These are phyloP conservation scores for Dasypus novemcinctus DNA, from an alignment of 2,113 vertebrate genomes.

Conservation along the genomic window DNA sequence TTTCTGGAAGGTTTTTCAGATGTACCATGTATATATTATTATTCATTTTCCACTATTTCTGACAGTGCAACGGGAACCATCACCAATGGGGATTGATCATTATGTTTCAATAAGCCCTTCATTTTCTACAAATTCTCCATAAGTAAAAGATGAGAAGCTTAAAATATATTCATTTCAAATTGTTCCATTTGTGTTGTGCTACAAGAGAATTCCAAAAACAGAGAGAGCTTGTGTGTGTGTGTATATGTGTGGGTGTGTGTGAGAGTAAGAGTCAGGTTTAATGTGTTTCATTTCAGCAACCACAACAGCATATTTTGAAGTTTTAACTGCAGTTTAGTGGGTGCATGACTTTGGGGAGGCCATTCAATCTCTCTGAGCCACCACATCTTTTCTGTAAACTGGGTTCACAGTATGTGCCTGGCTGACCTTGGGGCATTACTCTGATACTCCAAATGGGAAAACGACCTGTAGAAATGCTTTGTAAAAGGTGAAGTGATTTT, in stretches of 20 bases:
- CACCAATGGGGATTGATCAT: background rate
- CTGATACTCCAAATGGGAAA: background rate
- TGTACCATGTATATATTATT: background rate
- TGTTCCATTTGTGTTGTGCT: background rate
- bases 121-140: background rate
- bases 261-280: background rate
- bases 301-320: background rate
- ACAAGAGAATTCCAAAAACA: background rate
- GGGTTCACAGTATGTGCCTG: background rate
- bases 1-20: background rate
- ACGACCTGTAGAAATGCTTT: background rate
- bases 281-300: background rate
- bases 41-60: background rate
- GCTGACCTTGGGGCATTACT: background rate
- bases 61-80: background rate
- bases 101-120: background rate
- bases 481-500: background rate
- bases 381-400: background rate
- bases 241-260: background rate
- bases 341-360: background rate
- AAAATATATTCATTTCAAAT: slow-evolving; percentile 34
- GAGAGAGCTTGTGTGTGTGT: background rate
- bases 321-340: background rate
- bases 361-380: background rate
- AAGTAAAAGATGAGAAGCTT: background rate